Percentiles rank a stretch among this genome's conserved stretches.
Conservation (phyloP, 2,113 vertebrate species). For the Addax nasomaculatus region DNA sequence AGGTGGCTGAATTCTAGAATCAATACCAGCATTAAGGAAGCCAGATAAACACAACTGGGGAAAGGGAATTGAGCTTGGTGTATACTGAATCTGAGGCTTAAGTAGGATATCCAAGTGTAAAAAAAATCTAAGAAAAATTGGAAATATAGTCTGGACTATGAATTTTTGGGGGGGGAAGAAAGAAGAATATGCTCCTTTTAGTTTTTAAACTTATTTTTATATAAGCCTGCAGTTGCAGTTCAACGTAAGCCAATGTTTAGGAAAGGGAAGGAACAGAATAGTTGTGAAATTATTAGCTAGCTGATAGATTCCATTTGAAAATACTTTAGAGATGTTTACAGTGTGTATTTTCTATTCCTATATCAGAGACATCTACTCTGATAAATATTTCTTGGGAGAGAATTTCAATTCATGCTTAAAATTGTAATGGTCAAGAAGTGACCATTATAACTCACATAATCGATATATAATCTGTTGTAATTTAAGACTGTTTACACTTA, state of each 20-base stretch:
- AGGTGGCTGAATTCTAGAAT: not conserved
- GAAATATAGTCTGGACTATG: not conserved
- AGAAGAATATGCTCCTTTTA: not conserved
- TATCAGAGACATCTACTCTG: not conserved
- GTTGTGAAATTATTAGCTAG: not conserved
- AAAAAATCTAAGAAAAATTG: not conserved
- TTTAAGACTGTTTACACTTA: not conserved
- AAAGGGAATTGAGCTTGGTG: not conserved
- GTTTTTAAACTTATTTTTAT: not conserved
- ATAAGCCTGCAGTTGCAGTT: not conserved
- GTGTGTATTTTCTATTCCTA: not conserved
- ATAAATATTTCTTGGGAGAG: not conserved
- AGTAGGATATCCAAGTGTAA: not conserved
- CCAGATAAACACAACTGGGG: not conserved
- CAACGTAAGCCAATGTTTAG: not conserved
- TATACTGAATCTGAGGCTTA: not conserved
- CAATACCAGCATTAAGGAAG: not conserved
- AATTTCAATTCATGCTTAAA: not conserved
- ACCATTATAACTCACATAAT: not conserved
- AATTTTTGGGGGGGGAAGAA: not conserved
- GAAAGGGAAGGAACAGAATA: not conserved
- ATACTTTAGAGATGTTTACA: not conserved
- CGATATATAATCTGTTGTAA: not conserved
- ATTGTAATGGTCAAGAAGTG: not conserved
- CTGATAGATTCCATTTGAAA: not conserved